Conservation (phyloP, 1,140 invertebrate genomes). For the Caenorhabditis remanei region DNA sequence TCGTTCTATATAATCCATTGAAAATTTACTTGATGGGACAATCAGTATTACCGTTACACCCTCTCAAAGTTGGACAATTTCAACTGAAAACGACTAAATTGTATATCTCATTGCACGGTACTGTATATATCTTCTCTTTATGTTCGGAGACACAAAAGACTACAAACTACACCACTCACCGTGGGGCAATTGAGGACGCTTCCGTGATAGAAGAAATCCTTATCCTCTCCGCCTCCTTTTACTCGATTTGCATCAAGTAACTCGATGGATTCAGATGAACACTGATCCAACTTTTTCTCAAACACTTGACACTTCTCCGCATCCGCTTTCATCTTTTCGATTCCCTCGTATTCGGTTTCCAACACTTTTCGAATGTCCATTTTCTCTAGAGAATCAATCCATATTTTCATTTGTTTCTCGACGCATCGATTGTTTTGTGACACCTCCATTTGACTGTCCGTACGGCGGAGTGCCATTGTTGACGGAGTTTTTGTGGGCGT, state of each 20-base stretch:
- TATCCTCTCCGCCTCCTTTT: background rate
- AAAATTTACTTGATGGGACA: no score
- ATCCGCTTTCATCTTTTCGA: background rate
- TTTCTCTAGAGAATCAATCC: background rate
- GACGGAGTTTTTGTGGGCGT: background rate
- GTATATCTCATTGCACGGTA: no score
- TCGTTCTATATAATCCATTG: no score
- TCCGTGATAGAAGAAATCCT: constrained; percentile 13
- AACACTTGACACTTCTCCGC: constrained; percentile 21
- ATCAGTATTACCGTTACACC: no score
- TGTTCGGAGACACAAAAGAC: no score
- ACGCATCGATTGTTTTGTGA: background rate
- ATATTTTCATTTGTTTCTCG: background rate
- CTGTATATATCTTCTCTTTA: no score
- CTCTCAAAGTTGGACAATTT: no score
- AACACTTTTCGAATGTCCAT: background rate
- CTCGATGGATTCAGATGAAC: constrained; percentile 15
- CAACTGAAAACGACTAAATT: no score
- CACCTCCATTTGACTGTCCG: constrained; percentile 1
- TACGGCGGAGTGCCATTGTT: background rate
- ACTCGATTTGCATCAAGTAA: constrained; percentile 17
- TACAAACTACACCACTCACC: background rate
- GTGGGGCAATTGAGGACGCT: background rate
- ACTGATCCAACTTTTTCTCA: background rate
- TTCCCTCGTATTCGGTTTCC: background rate